phyloP scores from a whole-genome alignment of 2,113 vertebrate genomes.

The Rhinolophus sinicus region DNA sequence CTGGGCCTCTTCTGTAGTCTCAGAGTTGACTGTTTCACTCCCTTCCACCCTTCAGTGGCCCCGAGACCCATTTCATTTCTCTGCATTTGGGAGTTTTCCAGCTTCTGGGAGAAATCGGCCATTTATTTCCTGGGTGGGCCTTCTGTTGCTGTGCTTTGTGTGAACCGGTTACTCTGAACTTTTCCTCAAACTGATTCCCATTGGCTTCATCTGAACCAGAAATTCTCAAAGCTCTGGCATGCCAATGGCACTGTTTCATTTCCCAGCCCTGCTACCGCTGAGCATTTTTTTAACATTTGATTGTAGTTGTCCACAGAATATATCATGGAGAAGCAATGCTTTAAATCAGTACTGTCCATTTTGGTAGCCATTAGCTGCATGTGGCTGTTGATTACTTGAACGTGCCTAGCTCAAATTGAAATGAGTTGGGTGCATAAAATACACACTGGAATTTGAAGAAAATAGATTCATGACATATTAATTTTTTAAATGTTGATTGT shows the following conservation, averaged over 20 bases:
- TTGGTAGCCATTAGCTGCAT: not conserved
- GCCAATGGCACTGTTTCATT: not conserved
- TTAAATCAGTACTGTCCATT: not conserved
- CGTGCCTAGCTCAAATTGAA: not conserved
- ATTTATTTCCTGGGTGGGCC: not conserved
- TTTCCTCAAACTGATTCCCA: not conserved
- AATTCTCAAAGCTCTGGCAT: not conserved
- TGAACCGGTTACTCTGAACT: not conserved
- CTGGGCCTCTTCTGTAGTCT: too few relatives aligned
- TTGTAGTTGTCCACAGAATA: not conserved
- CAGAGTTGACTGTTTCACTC: not conserved
- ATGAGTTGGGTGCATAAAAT: not conserved
- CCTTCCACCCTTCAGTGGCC: not conserved
- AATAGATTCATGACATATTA: not conserved
- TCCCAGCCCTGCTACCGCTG: not conserved
- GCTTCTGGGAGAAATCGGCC: not conserved
- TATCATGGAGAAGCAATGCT: not conserved
- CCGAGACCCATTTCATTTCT: too few relatives aligned
- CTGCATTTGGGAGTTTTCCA: not conserved
- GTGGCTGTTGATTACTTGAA: not conserved
- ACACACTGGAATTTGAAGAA: not conserved
- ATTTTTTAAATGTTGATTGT: too few relatives aligned
- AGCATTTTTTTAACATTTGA: not conserved
- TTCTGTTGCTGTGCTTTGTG: not conserved
- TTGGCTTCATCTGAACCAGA: not conserved